Evolutionary conservation across 2,113 vertebrate species (phyloP).

Genomic region (Melanerpes formicivorus): DNA sequence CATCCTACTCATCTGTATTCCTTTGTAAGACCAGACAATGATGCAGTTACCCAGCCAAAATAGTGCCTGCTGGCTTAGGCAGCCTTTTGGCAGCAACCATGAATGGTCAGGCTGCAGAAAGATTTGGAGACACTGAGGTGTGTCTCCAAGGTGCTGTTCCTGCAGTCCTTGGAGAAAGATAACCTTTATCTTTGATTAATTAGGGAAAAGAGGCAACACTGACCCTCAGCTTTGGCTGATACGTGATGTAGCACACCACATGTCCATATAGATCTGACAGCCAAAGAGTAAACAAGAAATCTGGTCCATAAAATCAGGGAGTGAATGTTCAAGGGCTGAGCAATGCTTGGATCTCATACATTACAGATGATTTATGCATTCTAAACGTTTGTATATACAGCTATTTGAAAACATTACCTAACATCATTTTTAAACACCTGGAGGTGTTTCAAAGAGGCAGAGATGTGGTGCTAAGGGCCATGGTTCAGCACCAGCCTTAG

Average conservation of each 20-base stretch:
- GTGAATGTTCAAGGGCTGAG: neutral
- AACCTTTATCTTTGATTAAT: neutral
- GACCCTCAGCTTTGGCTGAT: neutral
- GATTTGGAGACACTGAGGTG: neutral
- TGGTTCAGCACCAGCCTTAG: too few relatives aligned
- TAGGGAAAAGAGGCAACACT: neutral
- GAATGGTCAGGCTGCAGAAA: neutral
- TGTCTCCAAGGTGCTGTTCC: neutral
- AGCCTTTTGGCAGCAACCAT: fast-evolving
- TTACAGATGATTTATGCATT: neutral
- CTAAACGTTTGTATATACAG: neutral
- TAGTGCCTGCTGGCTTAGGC: neutral
- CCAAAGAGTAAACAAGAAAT: neutral
- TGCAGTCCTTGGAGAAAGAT: neutral
- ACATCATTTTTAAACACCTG: fast-evolving
- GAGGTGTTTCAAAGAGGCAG: too few relatives aligned
- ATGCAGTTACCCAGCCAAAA: neutral
- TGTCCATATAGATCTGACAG: neutral
- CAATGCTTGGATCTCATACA: neutral
- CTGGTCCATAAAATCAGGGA: neutral
- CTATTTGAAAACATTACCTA: neutral
- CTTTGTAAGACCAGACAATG: too few relatives aligned
- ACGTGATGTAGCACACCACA: neutral
- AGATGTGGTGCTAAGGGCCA: too few relatives aligned
- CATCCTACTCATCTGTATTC: neutral